Percentiles rank a stretch among this genome's conserved stretches.
Evolutionary conservation across 2,888 invertebrate genomes (phyloP).

Genomic region (Julus scanicus): DNA sequence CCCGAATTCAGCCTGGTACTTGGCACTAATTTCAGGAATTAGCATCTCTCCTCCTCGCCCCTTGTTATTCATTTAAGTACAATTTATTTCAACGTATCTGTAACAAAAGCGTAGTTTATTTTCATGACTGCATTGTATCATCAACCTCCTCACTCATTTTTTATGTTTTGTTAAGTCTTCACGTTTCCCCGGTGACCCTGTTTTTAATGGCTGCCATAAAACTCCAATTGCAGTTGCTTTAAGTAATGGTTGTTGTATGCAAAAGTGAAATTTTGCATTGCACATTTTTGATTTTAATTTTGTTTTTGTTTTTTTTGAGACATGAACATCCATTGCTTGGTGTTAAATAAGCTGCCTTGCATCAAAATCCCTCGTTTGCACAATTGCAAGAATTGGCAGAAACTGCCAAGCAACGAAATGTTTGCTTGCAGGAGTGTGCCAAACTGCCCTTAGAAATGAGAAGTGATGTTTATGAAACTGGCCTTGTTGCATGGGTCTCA

Average conservation of each 20-base stretch:
- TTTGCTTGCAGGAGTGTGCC: background rate
- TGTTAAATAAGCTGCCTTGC: background rate
- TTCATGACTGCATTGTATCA: background rate
- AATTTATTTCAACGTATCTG: background rate
- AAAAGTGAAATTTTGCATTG: conserved; percentile 25
- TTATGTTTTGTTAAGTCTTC: background rate
- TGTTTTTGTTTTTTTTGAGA: background rate
- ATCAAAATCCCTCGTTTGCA: background rate
- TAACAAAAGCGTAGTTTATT: background rate
- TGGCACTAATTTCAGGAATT: background rate
- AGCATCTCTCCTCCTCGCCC: background rate
- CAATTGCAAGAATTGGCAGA: background rate
- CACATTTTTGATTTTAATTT: background rate
- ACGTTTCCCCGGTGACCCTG: background rate
- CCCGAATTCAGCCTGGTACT: background rate
- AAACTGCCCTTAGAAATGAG: background rate
- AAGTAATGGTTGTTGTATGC: background rate
- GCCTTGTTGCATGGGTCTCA: background rate
- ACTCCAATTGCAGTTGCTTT: conserved; percentile 14
- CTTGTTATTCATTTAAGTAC: background rate
- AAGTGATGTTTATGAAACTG: background rate
- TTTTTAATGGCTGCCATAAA: background rate
- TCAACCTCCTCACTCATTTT: background rate
- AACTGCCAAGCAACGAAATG: background rate
- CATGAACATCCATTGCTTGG: background rate